These are phyloP conservation scores for Cheilinus undulatus DNA, from an alignment of 2,113 vertebrate species.

Conservation along the genomic window DNA sequence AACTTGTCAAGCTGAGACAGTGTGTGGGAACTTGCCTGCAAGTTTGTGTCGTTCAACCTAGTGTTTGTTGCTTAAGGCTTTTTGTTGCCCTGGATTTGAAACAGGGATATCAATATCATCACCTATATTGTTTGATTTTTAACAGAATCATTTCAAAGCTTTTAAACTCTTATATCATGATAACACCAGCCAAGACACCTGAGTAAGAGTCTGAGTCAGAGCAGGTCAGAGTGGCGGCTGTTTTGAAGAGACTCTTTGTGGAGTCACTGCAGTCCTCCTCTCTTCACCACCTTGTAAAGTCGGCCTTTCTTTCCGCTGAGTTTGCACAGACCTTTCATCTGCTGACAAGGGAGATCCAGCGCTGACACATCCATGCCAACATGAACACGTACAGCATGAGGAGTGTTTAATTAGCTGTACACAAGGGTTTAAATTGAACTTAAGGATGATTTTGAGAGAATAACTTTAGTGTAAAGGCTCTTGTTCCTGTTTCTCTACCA, in stretches of 20 bases:
- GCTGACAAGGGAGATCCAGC: constrained; percentile 14
- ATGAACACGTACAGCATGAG: background rate
- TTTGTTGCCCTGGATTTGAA: too few species aligned
- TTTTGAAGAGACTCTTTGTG: background rate
- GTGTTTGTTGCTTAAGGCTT: too few species aligned
- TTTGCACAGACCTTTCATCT: constrained; percentile 23
- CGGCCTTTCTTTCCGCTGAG: constrained; percentile 43
- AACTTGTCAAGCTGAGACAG: too few species aligned
- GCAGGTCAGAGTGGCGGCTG: background rate
- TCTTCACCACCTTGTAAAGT: constrained; percentile 26
- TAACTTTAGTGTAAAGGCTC: too few species aligned
- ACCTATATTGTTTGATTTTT: too few species aligned
- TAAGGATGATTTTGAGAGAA: background rate
- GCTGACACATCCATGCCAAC: constrained; percentile 10
- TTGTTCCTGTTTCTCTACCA: too few species aligned
- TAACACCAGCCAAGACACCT: too few species aligned
- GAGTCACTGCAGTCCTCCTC: constrained; percentile 6
- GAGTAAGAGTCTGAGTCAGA: background rate
- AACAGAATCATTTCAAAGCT: too few species aligned
- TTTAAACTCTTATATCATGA: too few species aligned
- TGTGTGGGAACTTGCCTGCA: too few species aligned
- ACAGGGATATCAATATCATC: too few species aligned
- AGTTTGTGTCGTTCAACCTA: too few species aligned
- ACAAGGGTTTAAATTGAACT: background rate
- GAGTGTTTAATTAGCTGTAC: background rate